Conservation (phyloP, 92 coral and sea anemone genomes). For the Paragorgia papillata region DNA sequence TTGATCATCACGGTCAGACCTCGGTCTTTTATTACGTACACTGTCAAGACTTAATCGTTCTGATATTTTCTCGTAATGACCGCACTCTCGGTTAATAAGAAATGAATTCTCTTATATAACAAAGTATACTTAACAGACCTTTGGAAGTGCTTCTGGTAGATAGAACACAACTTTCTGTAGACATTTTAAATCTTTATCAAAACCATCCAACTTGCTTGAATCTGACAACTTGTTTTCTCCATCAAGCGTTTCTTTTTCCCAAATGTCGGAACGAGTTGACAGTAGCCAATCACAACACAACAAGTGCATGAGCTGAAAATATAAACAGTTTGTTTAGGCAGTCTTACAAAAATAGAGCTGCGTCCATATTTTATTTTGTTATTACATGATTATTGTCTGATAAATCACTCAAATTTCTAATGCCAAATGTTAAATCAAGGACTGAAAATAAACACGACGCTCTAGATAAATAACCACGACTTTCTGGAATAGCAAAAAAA, state of each 20-base stretch:
- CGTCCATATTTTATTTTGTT: neutral
- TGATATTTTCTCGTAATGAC: no score
- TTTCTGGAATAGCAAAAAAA: no score
- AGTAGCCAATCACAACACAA: constrained; percentile 98
- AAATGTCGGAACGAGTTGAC: constrained; percentile 84
- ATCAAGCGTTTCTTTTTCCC: constrained; percentile 63
- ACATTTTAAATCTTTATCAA: constrained; percentile 87
- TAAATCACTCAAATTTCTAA: no score
- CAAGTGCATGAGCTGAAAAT: constrained; percentile 86
- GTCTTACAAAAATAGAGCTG: no score
- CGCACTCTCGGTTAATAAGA: no score
- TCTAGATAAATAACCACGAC: no score
- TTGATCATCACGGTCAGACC: no score
- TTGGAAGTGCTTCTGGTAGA: constrained; percentile 86
- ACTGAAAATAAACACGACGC: no score
- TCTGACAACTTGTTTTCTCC: constrained; percentile 53
- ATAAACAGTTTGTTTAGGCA: constrained; percentile 57
- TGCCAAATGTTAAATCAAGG: no score
- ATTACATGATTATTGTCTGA: neutral
- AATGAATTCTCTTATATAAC: no score
- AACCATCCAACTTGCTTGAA: constrained; percentile 66
- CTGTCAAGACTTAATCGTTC: no score
- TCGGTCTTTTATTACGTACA: no score
- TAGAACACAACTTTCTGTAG: constrained; percentile 84
- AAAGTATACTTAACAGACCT: constrained; percentile 65